Evolutionary conservation across 2,888 invertebrate species (phyloP).

Genomic region (Thecophora atra): DNA sequence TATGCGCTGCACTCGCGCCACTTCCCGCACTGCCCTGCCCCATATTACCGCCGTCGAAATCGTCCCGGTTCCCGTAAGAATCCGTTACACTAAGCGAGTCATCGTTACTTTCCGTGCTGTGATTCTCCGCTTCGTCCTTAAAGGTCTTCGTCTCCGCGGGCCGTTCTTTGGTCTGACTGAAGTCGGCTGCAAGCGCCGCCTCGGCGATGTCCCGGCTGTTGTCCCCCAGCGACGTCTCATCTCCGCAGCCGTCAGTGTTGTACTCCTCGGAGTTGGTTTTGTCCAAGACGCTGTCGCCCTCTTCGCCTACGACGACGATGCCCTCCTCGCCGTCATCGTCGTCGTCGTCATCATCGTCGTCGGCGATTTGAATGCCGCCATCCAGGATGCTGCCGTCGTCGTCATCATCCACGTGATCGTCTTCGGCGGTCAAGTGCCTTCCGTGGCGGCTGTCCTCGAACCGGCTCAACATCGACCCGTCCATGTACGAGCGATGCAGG

Average conservation of each 20-base stretch:
- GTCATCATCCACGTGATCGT: slow-evolving; percentile 61
- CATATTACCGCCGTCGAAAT: slow-evolving; percentile 52
- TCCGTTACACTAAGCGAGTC: slow-evolving; percentile 70
- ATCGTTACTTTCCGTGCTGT: slow-evolving; percentile 70
- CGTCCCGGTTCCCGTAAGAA: slow-evolving; percentile 67
- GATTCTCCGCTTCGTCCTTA: slow-evolving; percentile 46
- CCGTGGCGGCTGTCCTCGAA: slow-evolving; percentile 65
- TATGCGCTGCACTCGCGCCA: slow-evolving; percentile 38
- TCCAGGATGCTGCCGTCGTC: slow-evolving; percentile 61
- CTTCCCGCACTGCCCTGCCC: slow-evolving; percentile 39
- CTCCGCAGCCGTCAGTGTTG: slow-evolving; percentile 57
- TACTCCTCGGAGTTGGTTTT: slow-evolving; percentile 64
- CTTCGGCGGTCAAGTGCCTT: slow-evolving; percentile 65
- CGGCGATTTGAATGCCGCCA: slow-evolving; percentile 56
- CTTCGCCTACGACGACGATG: slow-evolving; percentile 82
- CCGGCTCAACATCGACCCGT: slow-evolving; percentile 67
- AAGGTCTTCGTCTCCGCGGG: slow-evolving; percentile 40
- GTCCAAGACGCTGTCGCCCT: slow-evolving; percentile 72
- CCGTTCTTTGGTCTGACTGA: slow-evolving; percentile 71
- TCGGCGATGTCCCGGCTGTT: slow-evolving; percentile 56
- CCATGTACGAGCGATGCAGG: slow-evolving; percentile 66
- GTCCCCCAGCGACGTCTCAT: slow-evolving; percentile 51
- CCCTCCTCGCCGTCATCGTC: slow-evolving; percentile 70
- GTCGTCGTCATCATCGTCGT: slow-evolving; percentile 63
- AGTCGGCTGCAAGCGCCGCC: slow-evolving; percentile 55